Percentiles rank a stretch among this genome's conserved stretches.
These are phyloP conservation scores for Oryctolagus cuniculus DNA, from an alignment of 2,113 vertebrate genomes.

Conservation along the genomic window DNA sequence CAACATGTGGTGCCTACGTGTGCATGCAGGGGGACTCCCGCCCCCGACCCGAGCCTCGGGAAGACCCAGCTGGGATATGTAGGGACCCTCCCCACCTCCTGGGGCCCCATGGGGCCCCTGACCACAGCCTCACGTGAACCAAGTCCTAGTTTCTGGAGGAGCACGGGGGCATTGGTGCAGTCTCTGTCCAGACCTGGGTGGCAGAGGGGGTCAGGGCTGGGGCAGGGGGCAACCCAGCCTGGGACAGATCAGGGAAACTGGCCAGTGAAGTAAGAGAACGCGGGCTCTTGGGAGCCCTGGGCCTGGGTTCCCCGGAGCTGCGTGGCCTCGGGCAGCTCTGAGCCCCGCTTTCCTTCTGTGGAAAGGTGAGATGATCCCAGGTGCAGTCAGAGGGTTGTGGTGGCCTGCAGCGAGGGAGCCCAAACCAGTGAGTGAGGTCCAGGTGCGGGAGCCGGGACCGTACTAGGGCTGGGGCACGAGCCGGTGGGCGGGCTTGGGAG, in stretches of 20 bases:
- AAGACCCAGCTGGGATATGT: background rate
- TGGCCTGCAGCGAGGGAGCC: no score
- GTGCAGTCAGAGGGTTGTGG: background rate
- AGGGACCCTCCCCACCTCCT: background rate
- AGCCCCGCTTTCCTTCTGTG: conserved; percentile 6
- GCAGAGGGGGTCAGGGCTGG: background rate
- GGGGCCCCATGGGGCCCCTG: background rate
- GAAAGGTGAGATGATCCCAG: background rate
- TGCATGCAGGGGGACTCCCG: background rate
- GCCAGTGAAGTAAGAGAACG: background rate
- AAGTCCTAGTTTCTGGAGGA: background rate
- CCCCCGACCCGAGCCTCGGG: background rate
- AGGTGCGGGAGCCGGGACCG: background rate
- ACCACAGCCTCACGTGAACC: background rate
- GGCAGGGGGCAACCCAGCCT: background rate
- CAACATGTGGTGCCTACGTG: background rate
- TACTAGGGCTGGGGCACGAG: background rate
- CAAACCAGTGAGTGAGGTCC: no score
- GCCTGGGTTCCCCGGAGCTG: background rate
- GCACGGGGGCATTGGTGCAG: background rate
- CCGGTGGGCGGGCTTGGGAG: background rate
- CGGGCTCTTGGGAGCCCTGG: background rate
- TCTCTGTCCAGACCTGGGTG: background rate
- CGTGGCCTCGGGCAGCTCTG: background rate
- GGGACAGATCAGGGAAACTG: background rate